Evolutionary conservation across 2,888 invertebrate genomes (phyloP).

Genomic region (Pseudococcus jackbeardsleyi): DNA sequence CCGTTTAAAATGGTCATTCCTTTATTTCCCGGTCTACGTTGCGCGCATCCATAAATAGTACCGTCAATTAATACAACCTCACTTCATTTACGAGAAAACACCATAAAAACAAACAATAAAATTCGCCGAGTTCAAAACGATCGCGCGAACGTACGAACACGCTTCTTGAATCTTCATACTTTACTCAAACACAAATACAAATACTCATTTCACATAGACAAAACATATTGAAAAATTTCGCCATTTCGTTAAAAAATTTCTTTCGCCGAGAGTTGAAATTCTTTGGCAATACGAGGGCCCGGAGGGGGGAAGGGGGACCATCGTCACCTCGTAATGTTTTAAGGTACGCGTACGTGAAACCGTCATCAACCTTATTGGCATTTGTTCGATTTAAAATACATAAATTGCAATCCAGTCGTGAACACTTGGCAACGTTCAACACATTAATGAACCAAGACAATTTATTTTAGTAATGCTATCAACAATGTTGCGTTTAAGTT

Average conservation of each 20-base stretch:
- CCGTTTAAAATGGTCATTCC: constrained; percentile 23
- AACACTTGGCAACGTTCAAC: constrained; percentile 43
- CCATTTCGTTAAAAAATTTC: neutral
- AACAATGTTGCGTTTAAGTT: constrained; percentile 46
- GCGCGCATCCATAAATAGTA: constrained; percentile 36
- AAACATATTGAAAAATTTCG: constrained; percentile 6
- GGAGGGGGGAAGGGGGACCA: too few species aligned
- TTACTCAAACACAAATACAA: neutral
- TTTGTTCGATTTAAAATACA: constrained; percentile 43
- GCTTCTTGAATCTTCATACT: neutral
- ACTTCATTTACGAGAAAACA: constrained; percentile 43
- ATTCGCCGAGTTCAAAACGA: constrained; percentile 31
- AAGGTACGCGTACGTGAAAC: neutral
- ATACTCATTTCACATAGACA: neutral
- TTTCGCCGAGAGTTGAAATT: too few species aligned
- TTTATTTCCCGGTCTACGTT: constrained; percentile 38
- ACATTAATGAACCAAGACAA: constrained; percentile 43
- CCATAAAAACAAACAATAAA: constrained; percentile 45
- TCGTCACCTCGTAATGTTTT: neutral
- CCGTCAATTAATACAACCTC: constrained; percentile 44
- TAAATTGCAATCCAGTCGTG: constrained; percentile 52
- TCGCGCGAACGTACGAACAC: neutral
- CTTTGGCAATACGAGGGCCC: too few species aligned
- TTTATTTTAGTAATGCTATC: constrained; percentile 42
- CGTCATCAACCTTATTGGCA: constrained; percentile 48